These are phyloP conservation scores for Ligdia adustata DNA, from an alignment of 2,888 invertebrate species.

Conservation along the genomic window DNA sequence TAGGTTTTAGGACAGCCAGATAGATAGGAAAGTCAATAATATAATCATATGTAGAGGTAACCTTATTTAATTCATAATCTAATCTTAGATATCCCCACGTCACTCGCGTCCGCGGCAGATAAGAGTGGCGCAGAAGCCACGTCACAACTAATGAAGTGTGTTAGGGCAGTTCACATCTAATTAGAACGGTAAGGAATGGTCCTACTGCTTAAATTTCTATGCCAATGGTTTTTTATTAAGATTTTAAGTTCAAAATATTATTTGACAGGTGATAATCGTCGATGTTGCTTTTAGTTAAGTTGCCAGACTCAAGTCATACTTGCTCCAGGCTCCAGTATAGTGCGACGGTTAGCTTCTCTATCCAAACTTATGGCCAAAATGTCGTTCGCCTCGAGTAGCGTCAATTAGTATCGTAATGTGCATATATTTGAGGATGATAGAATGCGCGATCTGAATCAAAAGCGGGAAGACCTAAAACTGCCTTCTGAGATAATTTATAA, in stretches of 20 bases:
- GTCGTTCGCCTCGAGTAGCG: too few species aligned
- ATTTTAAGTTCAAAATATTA: neutral
- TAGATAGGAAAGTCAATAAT: neutral
- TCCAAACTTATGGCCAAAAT: too few species aligned
- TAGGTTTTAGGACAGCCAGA: neutral
- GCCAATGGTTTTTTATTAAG: neutral
- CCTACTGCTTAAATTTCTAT: slow-evolving; percentile 3
- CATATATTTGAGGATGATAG: too few species aligned
- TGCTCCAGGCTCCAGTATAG: too few species aligned
- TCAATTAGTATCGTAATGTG: too few species aligned
- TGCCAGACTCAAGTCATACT: too few species aligned
- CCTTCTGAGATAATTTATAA: too few species aligned
- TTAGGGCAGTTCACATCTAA: slow-evolving; percentile 30
- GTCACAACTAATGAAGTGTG: slow-evolving; percentile 27
- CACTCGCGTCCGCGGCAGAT: neutral
- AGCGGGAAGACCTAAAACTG: too few species aligned
- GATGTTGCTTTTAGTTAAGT: neutral
- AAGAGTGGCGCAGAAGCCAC: slow-evolving; percentile 21
- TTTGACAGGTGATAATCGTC: neutral
- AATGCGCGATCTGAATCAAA: too few species aligned
- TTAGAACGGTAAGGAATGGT: slow-evolving; percentile 22
- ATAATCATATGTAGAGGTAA: neutral
- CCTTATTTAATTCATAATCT: neutral
- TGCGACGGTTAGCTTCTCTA: too few species aligned
- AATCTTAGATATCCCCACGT: neutral